A percentile compares a stretch with the other conserved stretches of the same genome.
Evolutionary conservation across 2,113 vertebrate species (phyloP).

Genomic region (Ictalurus punctatus): DNA sequence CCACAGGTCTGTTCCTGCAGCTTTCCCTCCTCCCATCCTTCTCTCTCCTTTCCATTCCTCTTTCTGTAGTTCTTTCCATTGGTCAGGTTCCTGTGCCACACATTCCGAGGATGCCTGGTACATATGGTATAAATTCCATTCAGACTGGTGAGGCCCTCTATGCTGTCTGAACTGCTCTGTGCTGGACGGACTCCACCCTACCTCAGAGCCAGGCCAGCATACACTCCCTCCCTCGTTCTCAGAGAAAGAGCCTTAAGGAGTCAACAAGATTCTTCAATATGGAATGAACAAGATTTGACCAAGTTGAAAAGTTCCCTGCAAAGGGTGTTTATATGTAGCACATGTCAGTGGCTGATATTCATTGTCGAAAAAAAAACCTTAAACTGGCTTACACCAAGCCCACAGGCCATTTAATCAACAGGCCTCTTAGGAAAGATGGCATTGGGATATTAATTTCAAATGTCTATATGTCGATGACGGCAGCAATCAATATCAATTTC

Average conservation of each 20-base stretch:
- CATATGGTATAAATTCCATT: constrained; percentile 97
- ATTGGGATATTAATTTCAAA: constrained; percentile 18
- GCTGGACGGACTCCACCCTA: constrained; percentile 59
- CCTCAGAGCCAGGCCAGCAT: constrained; percentile 35
- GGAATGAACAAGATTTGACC: background rate
- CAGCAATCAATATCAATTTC: background rate
- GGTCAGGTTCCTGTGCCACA: constrained; percentile 79
- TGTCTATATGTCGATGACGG: constrained; percentile 10
- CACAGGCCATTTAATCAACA: constrained; percentile 50
- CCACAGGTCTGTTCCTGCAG: constrained; percentile 51
- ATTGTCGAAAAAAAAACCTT: constrained; percentile 40
- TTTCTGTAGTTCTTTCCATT: constrained; percentile 67
- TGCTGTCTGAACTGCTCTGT: constrained; percentile 67
- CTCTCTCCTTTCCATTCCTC: constrained; percentile 44
- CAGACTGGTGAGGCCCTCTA: constrained; percentile 79
- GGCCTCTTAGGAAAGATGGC: constrained; percentile 27
- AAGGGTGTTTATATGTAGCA: background rate
- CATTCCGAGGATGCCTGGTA: constrained; percentile 93
- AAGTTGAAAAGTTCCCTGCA: background rate
- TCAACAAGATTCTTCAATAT: constrained; percentile 26
- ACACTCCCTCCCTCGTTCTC: constrained; percentile 27
- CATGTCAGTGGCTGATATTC: constrained; percentile 34
- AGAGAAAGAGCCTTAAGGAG: constrained; percentile 2
- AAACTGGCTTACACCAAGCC: constrained; percentile 62
- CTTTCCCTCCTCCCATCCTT: constrained; percentile 21